A percentile compares a stretch with the other conserved stretches of the same genome.
These are phyloP conservation scores for Conus ventricosus DNA, from an alignment of 1,140 invertebrate genomes.

Conservation along the genomic window DNA sequence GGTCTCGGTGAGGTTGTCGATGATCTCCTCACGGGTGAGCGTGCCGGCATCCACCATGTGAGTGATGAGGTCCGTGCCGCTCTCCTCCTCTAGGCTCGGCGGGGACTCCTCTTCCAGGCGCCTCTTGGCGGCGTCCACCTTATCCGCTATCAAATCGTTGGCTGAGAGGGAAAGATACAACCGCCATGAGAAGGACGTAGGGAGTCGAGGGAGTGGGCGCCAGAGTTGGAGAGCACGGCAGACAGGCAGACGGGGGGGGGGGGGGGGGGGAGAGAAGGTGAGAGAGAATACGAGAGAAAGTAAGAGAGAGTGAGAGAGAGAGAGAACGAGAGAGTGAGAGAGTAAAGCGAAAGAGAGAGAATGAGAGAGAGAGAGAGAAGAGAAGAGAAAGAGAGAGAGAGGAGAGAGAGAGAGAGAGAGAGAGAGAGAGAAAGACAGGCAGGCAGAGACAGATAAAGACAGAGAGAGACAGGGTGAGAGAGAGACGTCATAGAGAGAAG, in stretches of 20 bases:
- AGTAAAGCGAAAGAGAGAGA: background rate
- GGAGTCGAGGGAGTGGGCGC: too few relatives aligned
- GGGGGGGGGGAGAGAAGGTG: too few relatives aligned
- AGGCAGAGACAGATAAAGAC: background rate
- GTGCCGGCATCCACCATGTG: constrained; percentile 58
- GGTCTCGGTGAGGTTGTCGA: constrained; percentile 85
- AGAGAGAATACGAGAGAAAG: too few relatives aligned
- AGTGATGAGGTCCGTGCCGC: constrained; percentile 51
- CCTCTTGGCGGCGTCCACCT: constrained; percentile 46
- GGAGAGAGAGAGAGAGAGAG: background rate
- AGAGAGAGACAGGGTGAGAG: background rate
- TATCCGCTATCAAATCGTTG: constrained; percentile 51
- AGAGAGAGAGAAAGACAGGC: background rate
- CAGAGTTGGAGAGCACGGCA: background rate
- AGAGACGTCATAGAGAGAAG: too few relatives aligned
- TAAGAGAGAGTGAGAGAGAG: too few relatives aligned
- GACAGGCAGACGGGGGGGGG: too few relatives aligned
- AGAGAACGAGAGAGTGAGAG: too few relatives aligned
- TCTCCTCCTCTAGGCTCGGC: constrained; percentile 16
- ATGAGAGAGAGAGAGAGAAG: background rate
- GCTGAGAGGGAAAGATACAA: constrained; percentile 39
- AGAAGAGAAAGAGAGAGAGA: background rate
- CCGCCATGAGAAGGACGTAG: background rate
- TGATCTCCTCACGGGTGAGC: constrained; percentile 60
- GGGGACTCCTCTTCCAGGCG: constrained; percentile 24